phyloP scores from a whole-genome alignment of 2,113 vertebrate species.

The Platanista minor region DNA sequence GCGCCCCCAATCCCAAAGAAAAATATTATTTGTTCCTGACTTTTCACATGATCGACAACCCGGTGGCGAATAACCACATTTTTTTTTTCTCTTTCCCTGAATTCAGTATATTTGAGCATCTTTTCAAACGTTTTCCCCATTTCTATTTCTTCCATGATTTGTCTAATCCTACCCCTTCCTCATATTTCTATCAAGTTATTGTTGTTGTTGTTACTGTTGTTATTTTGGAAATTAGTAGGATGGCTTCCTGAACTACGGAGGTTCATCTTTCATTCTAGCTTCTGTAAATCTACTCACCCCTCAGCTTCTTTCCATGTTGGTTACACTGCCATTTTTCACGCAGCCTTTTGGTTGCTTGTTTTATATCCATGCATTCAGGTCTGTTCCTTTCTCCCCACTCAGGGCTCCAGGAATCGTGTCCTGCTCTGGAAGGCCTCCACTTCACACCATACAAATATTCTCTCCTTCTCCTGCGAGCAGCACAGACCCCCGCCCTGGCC shows the following conservation, averaged over 20 bases:
- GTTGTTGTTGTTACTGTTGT: background rate
- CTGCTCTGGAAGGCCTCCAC: background rate
- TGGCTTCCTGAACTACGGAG: background rate
- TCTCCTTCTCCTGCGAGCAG: fast-evolving
- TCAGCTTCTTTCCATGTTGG: fast-evolving
- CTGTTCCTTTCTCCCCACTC: background rate
- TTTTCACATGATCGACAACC: too few species aligned
- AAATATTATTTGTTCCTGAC: too few species aligned
- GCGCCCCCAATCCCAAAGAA: too few species aligned
- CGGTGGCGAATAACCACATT: too few species aligned
- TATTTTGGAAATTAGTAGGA: background rate
- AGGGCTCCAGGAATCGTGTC: background rate
- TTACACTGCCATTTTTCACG: background rate
- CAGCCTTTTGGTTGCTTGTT: background rate
- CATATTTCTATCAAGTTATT: too few species aligned
- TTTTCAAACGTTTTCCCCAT: too few species aligned
- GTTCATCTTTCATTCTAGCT: fast-evolving
- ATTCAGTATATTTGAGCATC: too few species aligned
- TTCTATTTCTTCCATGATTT: background rate
- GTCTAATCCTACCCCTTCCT: too few species aligned
- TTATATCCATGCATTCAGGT: fast-evolving
- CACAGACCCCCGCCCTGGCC: fast-evolving
- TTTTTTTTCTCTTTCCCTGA: too few species aligned
- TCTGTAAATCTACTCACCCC: background rate
- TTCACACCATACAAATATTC: background rate